Conservation (phyloP, 2,113 vertebrate genomes). For the Chlorocebus sabaeus region DNA sequence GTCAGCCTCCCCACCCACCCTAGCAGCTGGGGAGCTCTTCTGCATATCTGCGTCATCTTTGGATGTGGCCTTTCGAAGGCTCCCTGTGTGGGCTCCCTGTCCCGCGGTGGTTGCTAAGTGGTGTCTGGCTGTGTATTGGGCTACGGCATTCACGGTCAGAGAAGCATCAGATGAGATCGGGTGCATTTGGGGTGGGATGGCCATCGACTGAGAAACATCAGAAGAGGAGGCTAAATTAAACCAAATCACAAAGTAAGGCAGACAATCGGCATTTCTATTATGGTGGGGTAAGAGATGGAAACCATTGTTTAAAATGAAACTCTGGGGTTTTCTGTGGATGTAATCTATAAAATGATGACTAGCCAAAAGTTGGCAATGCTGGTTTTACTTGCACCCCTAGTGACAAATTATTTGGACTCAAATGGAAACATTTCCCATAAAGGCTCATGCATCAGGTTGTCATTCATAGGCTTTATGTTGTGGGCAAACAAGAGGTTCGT, state of each 20-base stretch:
- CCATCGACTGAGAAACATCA: not conserved
- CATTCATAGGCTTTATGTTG: not conserved
- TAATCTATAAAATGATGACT: constrained; percentile 14
- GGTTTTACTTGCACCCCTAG: not conserved
- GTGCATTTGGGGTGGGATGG: no score
- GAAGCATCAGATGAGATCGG: not conserved
- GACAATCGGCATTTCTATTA: not conserved
- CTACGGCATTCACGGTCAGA: not conserved
- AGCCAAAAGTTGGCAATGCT: constrained; percentile 23
- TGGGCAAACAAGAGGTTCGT: not conserved
- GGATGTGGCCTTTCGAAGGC: not conserved
- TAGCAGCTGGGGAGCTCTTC: not conserved
- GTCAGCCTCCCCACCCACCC: not conserved
- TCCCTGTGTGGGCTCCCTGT: not conserved
- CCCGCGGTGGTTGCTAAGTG: not conserved
- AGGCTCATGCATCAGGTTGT: not conserved
- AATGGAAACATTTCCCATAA: not conserved
- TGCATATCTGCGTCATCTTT: not conserved
- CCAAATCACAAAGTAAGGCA: not conserved
- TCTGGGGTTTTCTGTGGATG: not conserved
- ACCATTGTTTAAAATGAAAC: constrained; percentile 3
- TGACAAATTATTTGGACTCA: constrained; percentile 24
- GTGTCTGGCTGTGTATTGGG: not conserved
- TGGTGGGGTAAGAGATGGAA: not conserved
- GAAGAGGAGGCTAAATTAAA: not conserved